Conservation (phyloP, 2,797 vertebrate genomes). For the Rhyacichthys aspro region DNA sequence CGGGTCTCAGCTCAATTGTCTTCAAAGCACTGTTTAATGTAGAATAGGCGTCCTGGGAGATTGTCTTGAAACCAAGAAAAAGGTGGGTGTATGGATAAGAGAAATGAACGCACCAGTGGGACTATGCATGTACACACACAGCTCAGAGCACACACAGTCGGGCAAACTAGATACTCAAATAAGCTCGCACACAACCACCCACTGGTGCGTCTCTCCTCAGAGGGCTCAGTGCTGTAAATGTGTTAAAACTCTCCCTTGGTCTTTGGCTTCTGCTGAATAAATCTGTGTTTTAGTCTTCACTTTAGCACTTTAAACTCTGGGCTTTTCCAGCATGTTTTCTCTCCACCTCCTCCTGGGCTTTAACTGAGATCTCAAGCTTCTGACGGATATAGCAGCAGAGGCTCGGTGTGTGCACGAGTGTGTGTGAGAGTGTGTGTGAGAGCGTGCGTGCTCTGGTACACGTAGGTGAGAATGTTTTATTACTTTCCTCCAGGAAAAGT, state of each 20-base stretch:
- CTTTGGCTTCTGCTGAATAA: conserved; percentile 84
- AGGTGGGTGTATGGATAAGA: conserved; percentile 79
- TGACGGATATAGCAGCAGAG: conserved; percentile 69
- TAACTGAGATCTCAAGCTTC: conserved; percentile 76
- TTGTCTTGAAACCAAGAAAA: conserved; percentile 77
- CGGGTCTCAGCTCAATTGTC: conserved; percentile 80
- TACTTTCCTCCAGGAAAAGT: conserved; percentile 24
- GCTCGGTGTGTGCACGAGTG: conserved; percentile 45
- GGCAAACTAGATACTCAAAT: conserved; percentile 68
- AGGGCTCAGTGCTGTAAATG: conserved; percentile 80
- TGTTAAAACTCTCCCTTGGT: conserved; percentile 83
- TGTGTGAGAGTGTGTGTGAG: conserved; percentile 22
- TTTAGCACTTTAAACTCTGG: conserved; percentile 81
- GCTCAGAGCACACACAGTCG: conserved; percentile 28
- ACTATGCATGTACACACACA: conserved; percentile 32
- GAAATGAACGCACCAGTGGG: conserved; percentile 69
- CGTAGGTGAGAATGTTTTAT: conserved; percentile 67
- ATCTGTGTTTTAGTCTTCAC: conserved; percentile 82
- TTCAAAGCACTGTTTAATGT: conserved; percentile 84
- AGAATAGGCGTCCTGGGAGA: conserved; percentile 77
- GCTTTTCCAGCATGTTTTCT: conserved; percentile 78
- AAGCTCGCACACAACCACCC: conserved; percentile 73
- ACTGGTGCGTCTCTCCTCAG: conserved; percentile 71
- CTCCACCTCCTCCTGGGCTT: conserved; percentile 71
- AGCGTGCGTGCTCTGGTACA: conserved; percentile 21